Base-by-base conservation (phyloP, 2,113 vertebrate species). In the Xiphias gladius region DNA sequence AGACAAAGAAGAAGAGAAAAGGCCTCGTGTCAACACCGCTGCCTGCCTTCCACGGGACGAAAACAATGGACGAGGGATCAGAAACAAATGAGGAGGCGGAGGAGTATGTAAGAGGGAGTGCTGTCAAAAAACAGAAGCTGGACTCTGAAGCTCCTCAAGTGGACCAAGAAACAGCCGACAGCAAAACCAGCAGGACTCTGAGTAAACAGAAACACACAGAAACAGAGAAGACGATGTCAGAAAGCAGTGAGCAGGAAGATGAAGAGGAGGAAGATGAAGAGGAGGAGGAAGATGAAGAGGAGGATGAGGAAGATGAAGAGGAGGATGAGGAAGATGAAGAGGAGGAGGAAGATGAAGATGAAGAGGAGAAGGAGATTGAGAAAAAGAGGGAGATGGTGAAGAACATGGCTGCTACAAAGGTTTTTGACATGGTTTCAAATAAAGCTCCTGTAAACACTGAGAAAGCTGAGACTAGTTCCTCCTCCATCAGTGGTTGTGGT, bases 1-100 rank as follows among this genome's bases (percentile, higher is more conserved):
- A 86, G 68, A 94, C 84, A 17, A 91, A 92, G 46, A 93, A 82
- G 82, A 90, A 80, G 13, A 88, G 82, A 7, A 89, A 82, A 84
- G 90, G 52, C 0, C 24, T 17, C 3, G 1, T 16, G 0, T 50
- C 32, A 8, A 20, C 73, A 8, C 89, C 92, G 13, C 95, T 97
- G 17, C 96, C 95, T 30, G 95, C 96, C 32, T 99, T 98, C 89
- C 94, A 90, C 88, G 97, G 97, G 43, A 92, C 96, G 0, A 92
- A 91, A 0, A 92, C 78, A 4, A 92, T 98, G 41, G 70, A 8
- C 0, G 67, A 78, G 30, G 35, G 10, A 4, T 5, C 73, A 22
- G 62, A 69, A 28, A 20, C 41, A n/a, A 54, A 63, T 2, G 11
- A 65, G 3, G 24, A 87, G 9, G 71, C 78, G 7, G 48, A 86